Evolutionary conservation across 2,113 vertebrate genomes (phyloP).

Genomic region (Protobothrops mucrosquamatus): DNA sequence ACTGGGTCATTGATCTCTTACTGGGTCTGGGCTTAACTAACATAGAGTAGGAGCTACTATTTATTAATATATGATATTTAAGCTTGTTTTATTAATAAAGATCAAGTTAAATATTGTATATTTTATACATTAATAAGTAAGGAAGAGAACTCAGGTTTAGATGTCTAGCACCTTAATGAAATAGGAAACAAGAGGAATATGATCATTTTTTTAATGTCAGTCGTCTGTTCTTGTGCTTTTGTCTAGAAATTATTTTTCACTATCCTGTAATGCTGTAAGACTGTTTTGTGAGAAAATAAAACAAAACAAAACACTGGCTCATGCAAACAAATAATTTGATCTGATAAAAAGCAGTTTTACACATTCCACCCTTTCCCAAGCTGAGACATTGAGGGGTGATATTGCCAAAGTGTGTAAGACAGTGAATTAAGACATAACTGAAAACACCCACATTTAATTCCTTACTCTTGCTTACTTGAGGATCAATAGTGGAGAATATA

Average conservation of each 20-base stretch:
- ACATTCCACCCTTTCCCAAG: background rate
- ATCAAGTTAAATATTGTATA: background rate
- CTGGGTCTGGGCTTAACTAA: background rate
- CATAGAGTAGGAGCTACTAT: background rate
- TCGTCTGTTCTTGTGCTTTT: background rate
- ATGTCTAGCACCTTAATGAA: background rate
- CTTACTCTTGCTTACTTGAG: background rate
- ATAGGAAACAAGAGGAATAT: background rate
- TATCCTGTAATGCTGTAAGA: background rate
- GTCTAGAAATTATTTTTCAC: background rate
- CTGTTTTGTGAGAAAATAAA: background rate
- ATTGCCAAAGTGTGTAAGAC: background rate
- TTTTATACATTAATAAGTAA: background rate
- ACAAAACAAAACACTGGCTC: background rate
- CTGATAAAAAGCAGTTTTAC: background rate
- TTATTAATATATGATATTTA: background rate
- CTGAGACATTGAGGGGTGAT: background rate
- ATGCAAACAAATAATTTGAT: background rate
- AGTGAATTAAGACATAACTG: background rate
- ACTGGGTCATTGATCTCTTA: background rate
- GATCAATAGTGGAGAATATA: background rate
- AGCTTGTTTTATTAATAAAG: background rate
- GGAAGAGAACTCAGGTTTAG: background rate
- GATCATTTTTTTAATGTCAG: background rate
- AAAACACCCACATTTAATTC: background rate